phyloP scores from a whole-genome alignment of 2,888 invertebrate genomes.

The Ecliptopera silaceata region DNA sequence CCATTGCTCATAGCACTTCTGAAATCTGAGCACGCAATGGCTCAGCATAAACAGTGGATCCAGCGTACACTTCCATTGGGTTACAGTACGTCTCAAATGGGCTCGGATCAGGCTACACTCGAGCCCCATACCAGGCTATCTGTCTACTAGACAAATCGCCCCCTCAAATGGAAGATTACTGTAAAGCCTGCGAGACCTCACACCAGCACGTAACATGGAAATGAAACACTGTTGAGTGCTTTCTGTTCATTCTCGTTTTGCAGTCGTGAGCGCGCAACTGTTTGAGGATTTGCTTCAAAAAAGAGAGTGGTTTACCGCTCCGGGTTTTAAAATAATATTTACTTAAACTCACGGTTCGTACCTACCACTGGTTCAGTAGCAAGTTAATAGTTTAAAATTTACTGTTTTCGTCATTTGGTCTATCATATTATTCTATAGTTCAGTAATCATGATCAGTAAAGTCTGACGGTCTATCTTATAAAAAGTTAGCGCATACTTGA shows the following conservation, averaged over 20 bases:
- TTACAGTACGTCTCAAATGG: slow-evolving; percentile 34
- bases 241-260: slow-evolving; percentile 9
- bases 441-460: no score
- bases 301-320: not conserved
- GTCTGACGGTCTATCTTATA: no score
- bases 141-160: slow-evolving; percentile 76
- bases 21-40: slow-evolving; percentile 32
- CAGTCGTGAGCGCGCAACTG: slow-evolving; percentile 6
- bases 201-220: slow-evolving; percentile 36
- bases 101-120: slow-evolving; percentile 44
- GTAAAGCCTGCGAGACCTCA: slow-evolving; percentile 42
- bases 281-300: not conserved
- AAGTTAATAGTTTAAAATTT: no score
- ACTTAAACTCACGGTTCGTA: no score
- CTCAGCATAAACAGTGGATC: slow-evolving; percentile 30
- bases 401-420: no score
- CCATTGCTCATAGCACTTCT: slow-evolving; percentile 16
- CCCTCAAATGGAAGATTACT: slow-evolving; percentile 75
- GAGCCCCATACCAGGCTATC: slow-evolving; percentile 53
- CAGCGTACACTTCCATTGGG: slow-evolving; percentile 35
- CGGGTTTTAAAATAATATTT: no score
- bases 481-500: no score
- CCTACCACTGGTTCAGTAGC: no score
- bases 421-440: no score
- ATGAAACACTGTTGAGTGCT: slow-evolving; percentile 2